Evolutionary conservation across 1,140 invertebrate genomes (phyloP).

Genomic region (Drosophila carrolli): DNA sequence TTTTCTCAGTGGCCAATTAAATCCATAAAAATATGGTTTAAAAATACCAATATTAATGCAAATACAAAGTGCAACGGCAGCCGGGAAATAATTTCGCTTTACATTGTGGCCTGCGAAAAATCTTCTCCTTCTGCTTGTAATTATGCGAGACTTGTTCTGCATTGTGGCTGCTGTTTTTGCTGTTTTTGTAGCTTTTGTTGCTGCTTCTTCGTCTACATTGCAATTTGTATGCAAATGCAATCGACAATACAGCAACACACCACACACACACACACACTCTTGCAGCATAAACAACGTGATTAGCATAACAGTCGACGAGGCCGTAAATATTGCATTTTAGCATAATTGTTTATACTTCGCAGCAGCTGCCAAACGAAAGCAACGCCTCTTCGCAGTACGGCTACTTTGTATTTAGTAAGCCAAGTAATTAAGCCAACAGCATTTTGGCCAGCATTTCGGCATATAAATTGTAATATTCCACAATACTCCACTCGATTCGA

Average conservation of each 20-base stretch:
- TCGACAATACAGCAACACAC: conserved; percentile 58
- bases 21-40: conserved; percentile 1
- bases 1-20: conserved; percentile 4
- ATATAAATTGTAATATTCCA: conserved; percentile 36
- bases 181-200: conserved; percentile 32
- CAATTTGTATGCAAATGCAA: conserved; percentile 82
- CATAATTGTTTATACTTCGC: conserved; percentile 80
- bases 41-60: conserved; percentile 18
- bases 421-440: conserved; percentile 50
- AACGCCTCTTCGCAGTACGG: conserved; percentile 48
- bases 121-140: conserved; percentile 57
- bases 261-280: conserved; percentile 22
- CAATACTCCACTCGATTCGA: conserved; percentile 13
- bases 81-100: conserved; percentile 36
- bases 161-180: conserved; percentile 37
- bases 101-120: conserved; percentile 39
- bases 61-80: conserved; percentile 11
- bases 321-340: conserved; percentile 81
- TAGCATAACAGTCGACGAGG: conserved; percentile 75
- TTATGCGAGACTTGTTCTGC: conserved; percentile 66
- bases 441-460: conserved; percentile 17
- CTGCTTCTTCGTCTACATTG: conserved; percentile 75
- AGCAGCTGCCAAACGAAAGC: conserved; percentile 60
- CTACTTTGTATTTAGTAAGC: conserved; percentile 38
- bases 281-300: conserved; percentile 54